Base-by-base conservation (phyloP, 92 coral and sea anemone genomes). In the Virgularia gustaviana region DNA sequence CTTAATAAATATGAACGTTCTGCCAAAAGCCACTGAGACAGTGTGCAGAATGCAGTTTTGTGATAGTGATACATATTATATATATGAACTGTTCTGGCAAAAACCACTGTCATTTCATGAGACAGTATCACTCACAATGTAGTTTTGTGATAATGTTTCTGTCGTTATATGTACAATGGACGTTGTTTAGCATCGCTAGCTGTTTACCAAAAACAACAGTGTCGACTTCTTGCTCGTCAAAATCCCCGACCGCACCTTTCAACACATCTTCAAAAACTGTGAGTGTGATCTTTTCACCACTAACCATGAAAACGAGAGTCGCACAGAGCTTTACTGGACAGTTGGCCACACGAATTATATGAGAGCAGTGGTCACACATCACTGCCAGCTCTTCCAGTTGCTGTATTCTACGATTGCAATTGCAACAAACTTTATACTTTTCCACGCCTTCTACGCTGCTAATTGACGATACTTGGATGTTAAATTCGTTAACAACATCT, bases 261-360 rank as follows among this genome's bases (percentile, higher is more conserved):
- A 82, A 76, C 62, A 57, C 44, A 70, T 82, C 78, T 13, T 82
- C 83, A 38, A 83, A 77, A 53, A 71, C 57, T 47, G 83, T 78
- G n/a, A 78, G 75, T 42, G 87, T 58, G 55, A 77, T 83, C 83
- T 83, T 63, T 55, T 24, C 78, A 44, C 72, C 87, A 54, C 57
- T 75, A 72, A 78, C 57, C 18, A 52, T 35, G 67, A 83, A 49
- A 39, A 77, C 57, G 56, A 83, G 73, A 72, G 45, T 83, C 51
- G 81, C 82, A 78, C 30, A 83, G 27, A 77, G 87, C 66, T 77
- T 83, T 71, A 78, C 63, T 61, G 59, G 83, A 76, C 87, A 82
- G 24, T 41, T 77, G 36, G 78, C 53, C 32, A 78, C 78, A 61
- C 81, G 63, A 77, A 82, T 70, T 78, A 82, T 76, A 70, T 82